Conservation (phyloP, 2,797 vertebrate genomes). For the Euphonia xanthogaster region DNA sequence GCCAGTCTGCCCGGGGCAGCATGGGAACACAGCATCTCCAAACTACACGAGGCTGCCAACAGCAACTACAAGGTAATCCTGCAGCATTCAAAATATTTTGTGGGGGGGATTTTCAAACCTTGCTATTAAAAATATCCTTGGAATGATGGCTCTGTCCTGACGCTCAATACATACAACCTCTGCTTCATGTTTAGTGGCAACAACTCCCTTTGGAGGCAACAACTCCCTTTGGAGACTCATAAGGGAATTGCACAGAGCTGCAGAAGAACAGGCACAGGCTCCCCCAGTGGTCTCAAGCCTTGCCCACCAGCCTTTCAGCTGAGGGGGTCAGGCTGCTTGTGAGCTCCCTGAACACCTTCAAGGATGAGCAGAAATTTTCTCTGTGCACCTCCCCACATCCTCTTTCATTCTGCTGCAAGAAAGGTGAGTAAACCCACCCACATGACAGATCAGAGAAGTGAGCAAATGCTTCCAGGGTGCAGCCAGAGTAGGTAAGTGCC, state of each 20-base stretch:
- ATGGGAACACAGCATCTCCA: not conserved
- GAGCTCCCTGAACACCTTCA: not conserved
- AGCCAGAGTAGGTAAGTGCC: not conserved
- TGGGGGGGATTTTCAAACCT: not conserved
- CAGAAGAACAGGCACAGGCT: not conserved
- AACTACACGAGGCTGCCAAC: not conserved
- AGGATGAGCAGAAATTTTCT: not conserved
- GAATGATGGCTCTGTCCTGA: not conserved
- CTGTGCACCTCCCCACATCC: not conserved
- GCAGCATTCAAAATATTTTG: not conserved
- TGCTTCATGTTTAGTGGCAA: not conserved
- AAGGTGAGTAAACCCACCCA: not conserved
- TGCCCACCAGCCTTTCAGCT: not conserved
- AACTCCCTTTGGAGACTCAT: fast-evolving
- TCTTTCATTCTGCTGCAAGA: not conserved
- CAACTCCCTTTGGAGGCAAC: not conserved
- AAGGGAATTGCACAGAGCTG: not conserved
- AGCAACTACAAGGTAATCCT: not conserved
- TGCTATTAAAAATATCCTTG: not conserved
- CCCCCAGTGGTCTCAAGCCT: not conserved
- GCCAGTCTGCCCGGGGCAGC: not conserved
- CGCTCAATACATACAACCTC: not conserved
- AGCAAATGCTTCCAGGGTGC: fast-evolving
- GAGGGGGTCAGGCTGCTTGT: not conserved
- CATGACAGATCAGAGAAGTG: not conserved